These are phyloP conservation scores for Choristoneura fumiferana DNA, from an alignment of 1,140 invertebrate genomes.

Conservation along the genomic window DNA sequence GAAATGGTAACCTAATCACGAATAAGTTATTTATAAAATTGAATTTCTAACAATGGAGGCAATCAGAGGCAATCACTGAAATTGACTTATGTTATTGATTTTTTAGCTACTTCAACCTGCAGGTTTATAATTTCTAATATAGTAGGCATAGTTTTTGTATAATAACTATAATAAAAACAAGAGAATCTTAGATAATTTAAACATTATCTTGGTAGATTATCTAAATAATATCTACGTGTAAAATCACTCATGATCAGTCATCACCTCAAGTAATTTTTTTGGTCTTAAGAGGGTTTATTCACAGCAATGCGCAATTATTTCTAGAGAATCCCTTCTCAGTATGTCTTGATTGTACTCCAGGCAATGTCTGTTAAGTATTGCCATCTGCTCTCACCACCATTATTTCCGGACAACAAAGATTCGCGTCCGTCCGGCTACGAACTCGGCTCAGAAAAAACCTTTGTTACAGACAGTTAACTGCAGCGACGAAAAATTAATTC, in stretches of 20 bases:
- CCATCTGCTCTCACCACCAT: constrained; percentile 37
- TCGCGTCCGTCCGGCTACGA: constrained; percentile 31
- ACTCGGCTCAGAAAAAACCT: constrained; percentile 39
- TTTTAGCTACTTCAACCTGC: too few species aligned
- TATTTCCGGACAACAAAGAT: constrained; percentile 42
- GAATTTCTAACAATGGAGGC: neutral
- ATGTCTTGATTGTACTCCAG: neutral
- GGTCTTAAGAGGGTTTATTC: too few species aligned
- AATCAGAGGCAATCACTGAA: neutral
- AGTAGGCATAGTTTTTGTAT: too few species aligned
- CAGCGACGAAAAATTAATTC: constrained; percentile 44
- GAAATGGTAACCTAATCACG: neutral
- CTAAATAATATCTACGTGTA: too few species aligned
- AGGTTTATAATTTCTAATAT: too few species aligned
- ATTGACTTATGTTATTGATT: too few species aligned
- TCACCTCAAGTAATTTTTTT: too few species aligned
- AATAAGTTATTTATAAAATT: neutral
- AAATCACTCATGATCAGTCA: too few species aligned
- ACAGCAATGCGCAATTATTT: too few species aligned
- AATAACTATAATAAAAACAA: too few species aligned
- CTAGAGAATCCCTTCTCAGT: neutral
- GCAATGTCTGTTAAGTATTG: constrained; percentile 30
- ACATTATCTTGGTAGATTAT: too few species aligned
- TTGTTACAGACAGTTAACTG: constrained; percentile 56
- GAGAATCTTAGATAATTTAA: too few species aligned